A percentile compares a stretch with the other conserved stretches of the same genome.
Evolutionary conservation across 2,888 invertebrate genomes (phyloP).

Genomic region (Acleris holmiana): DNA sequence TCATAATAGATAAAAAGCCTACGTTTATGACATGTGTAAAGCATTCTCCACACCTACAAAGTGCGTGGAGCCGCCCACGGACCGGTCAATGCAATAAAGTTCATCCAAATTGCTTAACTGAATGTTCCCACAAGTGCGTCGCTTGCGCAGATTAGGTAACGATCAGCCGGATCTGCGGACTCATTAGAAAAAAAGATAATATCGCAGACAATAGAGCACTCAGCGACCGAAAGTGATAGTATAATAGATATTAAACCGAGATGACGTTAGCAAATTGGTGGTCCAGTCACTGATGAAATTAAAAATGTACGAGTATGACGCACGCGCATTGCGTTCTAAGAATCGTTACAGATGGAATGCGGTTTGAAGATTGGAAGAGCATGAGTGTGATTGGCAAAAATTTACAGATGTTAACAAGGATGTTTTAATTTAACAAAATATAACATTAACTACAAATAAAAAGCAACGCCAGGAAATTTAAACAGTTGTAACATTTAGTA

Average conservation of each 20-base stretch:
- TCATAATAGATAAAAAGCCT: slow-evolving; percentile 1
- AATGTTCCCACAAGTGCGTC: slow-evolving; percentile 74
- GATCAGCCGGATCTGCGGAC: slow-evolving; percentile 75
- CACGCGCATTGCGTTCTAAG: slow-evolving; percentile 27
- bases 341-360: slow-evolving; percentile 25
- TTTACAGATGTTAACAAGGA: not conserved
- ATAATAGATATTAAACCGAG: slow-evolving; percentile 69
- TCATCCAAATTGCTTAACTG: slow-evolving; percentile 59
- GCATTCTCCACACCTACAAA: slow-evolving; percentile 18
- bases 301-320: slow-evolving; percentile 44
- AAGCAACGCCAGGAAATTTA: no score
- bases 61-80: slow-evolving; percentile 28
- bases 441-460: not conserved
- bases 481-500: no score
- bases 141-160: slow-evolving; percentile 70
- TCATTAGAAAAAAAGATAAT: slow-evolving; percentile 79
- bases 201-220: slow-evolving; percentile 77
- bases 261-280: slow-evolving; percentile 66
- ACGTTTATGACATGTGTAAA: slow-evolving; percentile 18
- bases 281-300: slow-evolving; percentile 59
- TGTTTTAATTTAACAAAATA: not conserved
- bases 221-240: slow-evolving; percentile 80
- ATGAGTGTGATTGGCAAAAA: slow-evolving; percentile 1
- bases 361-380: slow-evolving; percentile 8
- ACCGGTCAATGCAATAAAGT: slow-evolving; percentile 38